phyloP scores from a whole-genome alignment of 1,140 invertebrate genomes.

The Drosophila lacertosa region DNA sequence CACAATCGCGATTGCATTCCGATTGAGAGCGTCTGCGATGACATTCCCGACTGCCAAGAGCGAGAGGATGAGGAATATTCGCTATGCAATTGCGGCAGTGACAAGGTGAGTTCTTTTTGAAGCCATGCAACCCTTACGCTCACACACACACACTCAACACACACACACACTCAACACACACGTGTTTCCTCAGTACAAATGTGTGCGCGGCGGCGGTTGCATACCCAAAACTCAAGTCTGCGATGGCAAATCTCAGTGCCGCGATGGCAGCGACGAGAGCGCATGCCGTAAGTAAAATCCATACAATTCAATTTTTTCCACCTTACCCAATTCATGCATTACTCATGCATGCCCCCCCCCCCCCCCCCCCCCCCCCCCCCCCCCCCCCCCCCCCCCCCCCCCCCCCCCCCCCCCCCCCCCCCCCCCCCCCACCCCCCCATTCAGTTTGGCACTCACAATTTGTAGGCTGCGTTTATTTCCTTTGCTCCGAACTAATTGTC shows the following conservation, averaged over 20 bases:
- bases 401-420: not conserved
- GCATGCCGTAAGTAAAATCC: conserved; percentile 85
- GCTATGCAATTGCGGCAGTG: conserved; percentile 83
- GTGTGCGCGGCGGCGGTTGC: conserved; percentile 84
- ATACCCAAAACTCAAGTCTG: conserved; percentile 86
- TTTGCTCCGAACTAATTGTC: not conserved
- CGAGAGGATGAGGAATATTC: conserved; percentile 90
- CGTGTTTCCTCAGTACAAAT: conserved; percentile 76
- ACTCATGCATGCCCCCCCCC: not conserved
- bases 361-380: not conserved
- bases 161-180: conserved; percentile 12
- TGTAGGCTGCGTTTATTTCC: not conserved
- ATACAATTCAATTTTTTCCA: not conserved
- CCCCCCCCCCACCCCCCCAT: not conserved
- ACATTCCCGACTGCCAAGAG: conserved; percentile 91
- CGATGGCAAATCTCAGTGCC: conserved; percentile 89
- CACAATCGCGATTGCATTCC: conserved; percentile 85
- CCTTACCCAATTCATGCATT: not conserved
- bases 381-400: not conserved
- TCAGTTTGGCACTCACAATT: not conserved
- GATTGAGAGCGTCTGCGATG: conserved; percentile 89
- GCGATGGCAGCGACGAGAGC: conserved; percentile 90
- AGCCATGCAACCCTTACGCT: not conserved
- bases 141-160: conserved; percentile 12
- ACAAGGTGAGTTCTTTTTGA: conserved; percentile 74